phyloP scores from a whole-genome alignment of 1,140 invertebrate genomes.

The Drosophila baimaii region DNA sequence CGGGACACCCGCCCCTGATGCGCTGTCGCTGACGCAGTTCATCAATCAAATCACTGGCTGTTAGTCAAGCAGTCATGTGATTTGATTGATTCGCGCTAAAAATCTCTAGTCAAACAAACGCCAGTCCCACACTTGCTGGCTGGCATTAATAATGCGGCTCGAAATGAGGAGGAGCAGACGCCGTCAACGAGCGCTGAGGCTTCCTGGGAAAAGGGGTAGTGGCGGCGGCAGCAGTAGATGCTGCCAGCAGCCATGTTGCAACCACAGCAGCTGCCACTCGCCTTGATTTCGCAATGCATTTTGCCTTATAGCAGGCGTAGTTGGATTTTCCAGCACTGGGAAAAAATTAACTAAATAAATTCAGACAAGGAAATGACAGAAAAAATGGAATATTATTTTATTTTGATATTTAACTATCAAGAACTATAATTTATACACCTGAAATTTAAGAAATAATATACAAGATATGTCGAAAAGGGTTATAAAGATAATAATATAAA shows the following conservation, averaged over 20 bases:
- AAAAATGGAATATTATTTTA: too few relatives aligned
- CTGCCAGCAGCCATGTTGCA: conserved; percentile 65
- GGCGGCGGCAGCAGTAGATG: conserved; percentile 10
- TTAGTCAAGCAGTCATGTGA: conserved; percentile 82
- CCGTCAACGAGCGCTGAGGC: conserved; percentile 2
- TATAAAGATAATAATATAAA: neutral
- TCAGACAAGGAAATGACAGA: too few relatives aligned
- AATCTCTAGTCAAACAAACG: conserved; percentile 70
- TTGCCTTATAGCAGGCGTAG: conserved; percentile 5
- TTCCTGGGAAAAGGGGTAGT: conserved; percentile 9
- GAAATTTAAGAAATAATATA: too few relatives aligned
- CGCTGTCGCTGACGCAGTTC: conserved; percentile 62
- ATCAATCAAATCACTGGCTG: conserved; percentile 82
- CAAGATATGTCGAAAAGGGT: too few relatives aligned
- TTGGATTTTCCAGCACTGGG: neutral
- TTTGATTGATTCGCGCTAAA: conserved; percentile 83
- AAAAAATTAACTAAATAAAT: neutral
- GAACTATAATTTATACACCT: too few relatives aligned
- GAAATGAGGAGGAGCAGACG: conserved; percentile 43
- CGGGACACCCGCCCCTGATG: conserved; percentile 15
- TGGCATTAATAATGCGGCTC: conserved; percentile 58
- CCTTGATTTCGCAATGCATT: conserved; percentile 64
- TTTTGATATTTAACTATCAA: too few relatives aligned
- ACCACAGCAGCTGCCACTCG: conserved; percentile 69
- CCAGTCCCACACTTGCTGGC: conserved; percentile 19